Evolutionary conservation across 2,888 invertebrate species (phyloP), one percentile per base, ranked within the genome.

Genomic region (Hartigia nigra): DNA sequence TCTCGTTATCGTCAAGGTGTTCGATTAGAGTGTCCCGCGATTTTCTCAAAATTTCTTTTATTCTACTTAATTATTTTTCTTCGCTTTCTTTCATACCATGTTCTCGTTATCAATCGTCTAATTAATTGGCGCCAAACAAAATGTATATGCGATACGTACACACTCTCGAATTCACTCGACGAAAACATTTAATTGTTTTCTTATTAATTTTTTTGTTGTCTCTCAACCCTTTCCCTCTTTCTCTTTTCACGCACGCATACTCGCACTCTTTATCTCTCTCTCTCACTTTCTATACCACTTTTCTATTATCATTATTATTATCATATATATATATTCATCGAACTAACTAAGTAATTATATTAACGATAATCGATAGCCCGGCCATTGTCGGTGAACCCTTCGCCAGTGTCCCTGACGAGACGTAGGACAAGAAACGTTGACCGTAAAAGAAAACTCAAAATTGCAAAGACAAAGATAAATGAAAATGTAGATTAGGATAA

Each of bases 301-400:
- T 55, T 55, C 39, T 55, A 55, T 55, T 55, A 23, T 55, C 4
- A 55, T 23, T 23, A 55, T 23, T 9, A 55, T 55, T 55, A 55
- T 55, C 5, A 55, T 55, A 55, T 55, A 55, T 55, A 14, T 72
- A 72, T 72, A 72, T 34, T 34, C 72, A 72, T 72, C 34, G 34
- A 72, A 72, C 72, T 72, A 72, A 72, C 72, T 72, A 72, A 72
- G 4, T 34, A 32, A 72, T 72, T 72, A 72, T 34, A 32, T 72
- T 72, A 31, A 72, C 72, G 34, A 72, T 72, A 72, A 72, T 72
- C n/a, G 72, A 72, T 72, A 72, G 72, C 34, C 34, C 72, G 39
- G 39, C 39, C 39, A 55, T 55, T 55, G 39, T 55, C 39, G 39
- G 39, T 55, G 23, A 55, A 55, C 9, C 39, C 39, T 55, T 23